Base-by-base conservation (phyloP, 2,888 invertebrate species). In the Agapostemon virescens region DNA sequence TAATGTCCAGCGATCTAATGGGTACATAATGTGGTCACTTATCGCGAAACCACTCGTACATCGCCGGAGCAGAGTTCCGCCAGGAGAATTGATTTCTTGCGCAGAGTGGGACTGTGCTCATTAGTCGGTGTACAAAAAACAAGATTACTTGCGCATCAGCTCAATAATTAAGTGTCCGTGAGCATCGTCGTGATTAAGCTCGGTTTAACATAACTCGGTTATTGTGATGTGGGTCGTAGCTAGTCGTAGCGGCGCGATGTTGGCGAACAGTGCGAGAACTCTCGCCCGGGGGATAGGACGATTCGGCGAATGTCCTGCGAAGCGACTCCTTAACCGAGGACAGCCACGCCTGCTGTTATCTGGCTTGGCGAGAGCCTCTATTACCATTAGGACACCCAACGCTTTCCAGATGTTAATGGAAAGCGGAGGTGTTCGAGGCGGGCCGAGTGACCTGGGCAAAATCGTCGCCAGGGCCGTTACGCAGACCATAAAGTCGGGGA, bases 331-430 rank as follows among this genome's bases (percentile, higher is more conserved):
- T 75, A 77, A 66, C 55, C 70, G 69, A 42, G 68, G 64, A 73
- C 67, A 73, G 75, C 74, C 82, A 74, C 86, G 83, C 72, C 79
- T 82, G 81, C 67, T 45, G 78, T 86, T 87, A 87, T 84, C 82
- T 72, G 70, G 36, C 69, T 64, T 40, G 64, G 69, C 61, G 74
- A 68, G 74, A 79, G 71, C 40, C 78, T 45, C 80, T 78, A 85
- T 85, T 85, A 82, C 78, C 85, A 73, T 85, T 82, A 83, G 74
- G 69, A 64, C 78, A 68, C 68, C 72, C 81, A 79, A 76, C 77
- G 83, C 68, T 77, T 74, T 75, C 85, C 49, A 81, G 82, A 78
- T 83, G 86, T 80, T 87, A 87, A 87, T 84, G 87, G 85, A 84
- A 86, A 86, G 77, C 80, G 80, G 82, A 80, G 80, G 69, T 73